These are phyloP conservation scores for Strigops habroptila DNA, from an alignment of 2,113 vertebrate species.

Conservation along the genomic window DNA sequence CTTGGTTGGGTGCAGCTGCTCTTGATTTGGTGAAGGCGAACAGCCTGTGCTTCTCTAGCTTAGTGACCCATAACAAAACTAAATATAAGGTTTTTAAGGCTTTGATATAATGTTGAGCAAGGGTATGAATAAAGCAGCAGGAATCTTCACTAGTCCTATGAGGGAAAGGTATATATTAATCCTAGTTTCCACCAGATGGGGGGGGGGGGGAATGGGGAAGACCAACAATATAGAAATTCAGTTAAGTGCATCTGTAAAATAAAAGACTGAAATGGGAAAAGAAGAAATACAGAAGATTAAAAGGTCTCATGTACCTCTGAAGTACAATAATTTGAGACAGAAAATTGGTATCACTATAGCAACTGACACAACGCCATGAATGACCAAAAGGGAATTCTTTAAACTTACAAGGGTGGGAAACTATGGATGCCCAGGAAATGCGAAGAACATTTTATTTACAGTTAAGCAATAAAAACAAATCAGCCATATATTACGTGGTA, in stretches of 20 bases:
- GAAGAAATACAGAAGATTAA: background rate
- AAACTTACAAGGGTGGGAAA: background rate
- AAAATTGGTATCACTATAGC: constrained; percentile 60
- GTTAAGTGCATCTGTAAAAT: background rate
- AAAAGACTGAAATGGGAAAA: background rate
- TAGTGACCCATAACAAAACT: background rate
- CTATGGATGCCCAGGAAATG: background rate
- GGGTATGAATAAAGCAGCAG: background rate
- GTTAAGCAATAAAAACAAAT: background rate
- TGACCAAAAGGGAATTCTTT: background rate
- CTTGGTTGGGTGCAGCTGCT: background rate
- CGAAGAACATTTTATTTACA: background rate
- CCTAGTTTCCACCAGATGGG: background rate
- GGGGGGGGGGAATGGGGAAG: no score
- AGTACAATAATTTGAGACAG: background rate
- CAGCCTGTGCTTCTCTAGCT: background rate
- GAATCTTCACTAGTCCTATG: background rate
- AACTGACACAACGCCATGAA: background rate
- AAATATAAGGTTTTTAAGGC: background rate
- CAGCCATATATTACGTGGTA: background rate
- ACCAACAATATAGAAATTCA: background rate
- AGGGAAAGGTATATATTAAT: background rate
- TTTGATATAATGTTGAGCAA: background rate
- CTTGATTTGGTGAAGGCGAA: background rate
- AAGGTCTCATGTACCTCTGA: background rate